A percentile compares a stretch with the other conserved stretches of the same genome.
Evolutionary conservation across 2,797 vertebrate genomes (phyloP).

Genomic region (Rhincodon typus): DNA sequence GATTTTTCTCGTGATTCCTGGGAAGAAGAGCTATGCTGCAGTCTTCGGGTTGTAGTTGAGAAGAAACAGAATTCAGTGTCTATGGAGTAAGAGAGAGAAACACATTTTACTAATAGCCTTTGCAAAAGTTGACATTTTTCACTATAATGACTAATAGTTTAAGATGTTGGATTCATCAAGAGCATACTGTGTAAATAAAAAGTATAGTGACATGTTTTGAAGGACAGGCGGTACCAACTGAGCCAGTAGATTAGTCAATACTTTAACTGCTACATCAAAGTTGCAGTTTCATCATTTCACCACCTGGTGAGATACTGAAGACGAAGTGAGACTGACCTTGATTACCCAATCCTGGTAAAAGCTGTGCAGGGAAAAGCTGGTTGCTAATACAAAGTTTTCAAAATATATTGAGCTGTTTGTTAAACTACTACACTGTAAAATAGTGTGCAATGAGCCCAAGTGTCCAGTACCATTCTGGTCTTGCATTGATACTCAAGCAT

Average conservation of each 20-base stretch:
- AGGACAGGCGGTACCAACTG: neutral
- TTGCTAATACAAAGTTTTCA: neutral
- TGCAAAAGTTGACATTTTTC: neutral
- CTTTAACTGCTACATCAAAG: neutral
- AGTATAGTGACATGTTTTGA: neutral
- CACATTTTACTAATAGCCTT: neutral
- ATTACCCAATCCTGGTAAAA: neutral
- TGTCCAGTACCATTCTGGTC: neutral
- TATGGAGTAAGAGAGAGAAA: slow-evolving; percentile 45
- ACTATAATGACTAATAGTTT: neutral
- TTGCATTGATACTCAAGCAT: neutral
- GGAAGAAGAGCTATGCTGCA: slow-evolving; percentile 98
- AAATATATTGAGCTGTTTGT: neutral
- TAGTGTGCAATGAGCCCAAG: neutral
- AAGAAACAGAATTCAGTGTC: slow-evolving; percentile 98
- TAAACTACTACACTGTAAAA: neutral
- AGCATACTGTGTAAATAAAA: neutral
- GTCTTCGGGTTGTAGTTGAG: slow-evolving; percentile 92
- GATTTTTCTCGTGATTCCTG: slow-evolving; percentile 98
- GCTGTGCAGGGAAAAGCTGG: neutral
- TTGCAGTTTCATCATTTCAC: neutral
- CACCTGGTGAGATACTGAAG: neutral
- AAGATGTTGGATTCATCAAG: too few species aligned
- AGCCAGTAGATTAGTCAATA: neutral
- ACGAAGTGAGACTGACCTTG: neutral